phyloP scores from a whole-genome alignment of 2,113 vertebrate species.

The Oriolus oriolus region DNA sequence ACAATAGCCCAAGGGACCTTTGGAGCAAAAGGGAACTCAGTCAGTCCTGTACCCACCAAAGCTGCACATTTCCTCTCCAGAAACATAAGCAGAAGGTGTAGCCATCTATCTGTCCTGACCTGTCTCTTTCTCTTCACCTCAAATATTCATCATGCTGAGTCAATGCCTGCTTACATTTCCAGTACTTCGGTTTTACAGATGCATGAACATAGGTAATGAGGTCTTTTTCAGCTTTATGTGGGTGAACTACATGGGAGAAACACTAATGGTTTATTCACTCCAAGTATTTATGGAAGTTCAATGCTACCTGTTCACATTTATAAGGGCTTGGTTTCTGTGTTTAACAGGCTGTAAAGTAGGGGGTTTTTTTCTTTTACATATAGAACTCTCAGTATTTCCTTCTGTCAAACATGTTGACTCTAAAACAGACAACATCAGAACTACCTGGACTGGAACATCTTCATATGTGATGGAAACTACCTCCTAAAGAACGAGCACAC shows the following conservation, averaged over 20 bases:
- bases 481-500: neutral
- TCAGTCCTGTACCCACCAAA: neutral
- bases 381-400: neutral
- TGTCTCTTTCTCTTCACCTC: neutral
- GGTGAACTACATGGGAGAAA: neutral
- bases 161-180: neutral
- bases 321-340: neutral
- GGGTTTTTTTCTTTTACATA: neutral
- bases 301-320: neutral
- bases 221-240: neutral
- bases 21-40: neutral
- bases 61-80: neutral
- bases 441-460: neutral
- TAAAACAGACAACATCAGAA: neutral
- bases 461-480: neutral
- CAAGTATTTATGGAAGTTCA: neutral
- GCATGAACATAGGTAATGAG: neutral
- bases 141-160: neutral
- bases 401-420: neutral
- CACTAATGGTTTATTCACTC: neutral
- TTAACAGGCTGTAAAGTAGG: neutral
- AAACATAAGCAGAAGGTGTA: neutral
- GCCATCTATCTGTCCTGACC: neutral
- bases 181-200: neutral
- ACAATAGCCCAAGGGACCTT: neutral